Conservation (phyloP, 2,113 vertebrate species). For the Lonchura striata region DNA sequence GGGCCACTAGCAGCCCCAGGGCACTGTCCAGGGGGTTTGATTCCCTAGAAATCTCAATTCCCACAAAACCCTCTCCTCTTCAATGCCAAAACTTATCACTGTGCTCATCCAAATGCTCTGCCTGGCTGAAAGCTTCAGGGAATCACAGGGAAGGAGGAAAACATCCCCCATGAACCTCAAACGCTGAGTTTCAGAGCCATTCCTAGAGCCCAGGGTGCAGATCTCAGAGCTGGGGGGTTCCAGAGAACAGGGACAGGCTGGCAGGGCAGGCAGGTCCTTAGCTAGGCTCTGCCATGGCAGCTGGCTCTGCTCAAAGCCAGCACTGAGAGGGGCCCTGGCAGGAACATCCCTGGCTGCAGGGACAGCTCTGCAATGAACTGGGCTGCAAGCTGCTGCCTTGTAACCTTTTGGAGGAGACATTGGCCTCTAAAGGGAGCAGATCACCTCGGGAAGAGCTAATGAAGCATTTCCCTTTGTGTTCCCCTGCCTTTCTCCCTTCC, state of each 20-base stretch:
- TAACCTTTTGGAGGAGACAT: neutral
- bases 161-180: accelerated
- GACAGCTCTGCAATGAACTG: neutral
- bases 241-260: neutral
- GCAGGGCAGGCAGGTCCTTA: neutral
- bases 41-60: neutral
- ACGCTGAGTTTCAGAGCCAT: neutral
- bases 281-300: neutral
- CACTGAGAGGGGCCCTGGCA: neutral
- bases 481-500: neutral
- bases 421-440: neutral
- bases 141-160: neutral
- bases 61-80: accelerated
- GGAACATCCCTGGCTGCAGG: neutral
- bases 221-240: neutral
- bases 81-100: neutral
- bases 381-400: neutral
- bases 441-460: neutral
- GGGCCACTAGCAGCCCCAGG: neutral
- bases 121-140: neutral
- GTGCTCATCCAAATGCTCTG: accelerated
- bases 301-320: neutral
- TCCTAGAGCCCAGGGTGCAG: neutral
- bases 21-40: neutral
- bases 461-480: neutral